phyloP scores from a whole-genome alignment of 2,888 invertebrate species.

The Perizoma flavofasciatum region DNA sequence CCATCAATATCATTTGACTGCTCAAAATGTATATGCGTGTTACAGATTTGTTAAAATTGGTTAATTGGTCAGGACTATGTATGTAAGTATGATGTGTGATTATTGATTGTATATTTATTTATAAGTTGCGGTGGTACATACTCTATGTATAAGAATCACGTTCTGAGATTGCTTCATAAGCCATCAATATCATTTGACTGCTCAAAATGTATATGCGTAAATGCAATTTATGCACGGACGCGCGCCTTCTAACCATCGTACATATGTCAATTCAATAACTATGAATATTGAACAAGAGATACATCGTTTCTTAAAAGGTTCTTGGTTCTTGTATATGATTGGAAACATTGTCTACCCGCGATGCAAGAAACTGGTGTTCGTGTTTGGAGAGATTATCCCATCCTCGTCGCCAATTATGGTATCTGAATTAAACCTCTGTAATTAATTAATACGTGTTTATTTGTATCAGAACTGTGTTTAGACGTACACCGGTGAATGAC shows the following conservation, averaged over 20 bases:
- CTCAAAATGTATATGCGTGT: too few species aligned
- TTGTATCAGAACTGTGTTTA: too few species aligned
- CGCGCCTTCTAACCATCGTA: slow-evolving; percentile 8
- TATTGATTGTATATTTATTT: too few species aligned
- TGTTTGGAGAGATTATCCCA: too few species aligned
- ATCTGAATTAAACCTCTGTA: too few species aligned
- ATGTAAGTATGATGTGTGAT: too few species aligned
- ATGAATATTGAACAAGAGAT: slow-evolving; percentile 28
- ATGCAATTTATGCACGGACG: slow-evolving; percentile 10
- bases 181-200: not conserved
- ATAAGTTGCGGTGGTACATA: too few species aligned
- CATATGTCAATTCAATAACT: slow-evolving; percentile 6
- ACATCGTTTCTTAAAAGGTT: slow-evolving; percentile 21
- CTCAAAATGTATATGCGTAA: slow-evolving; percentile 5
- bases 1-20: not conserved
- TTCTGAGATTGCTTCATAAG: slow-evolving; percentile 3
- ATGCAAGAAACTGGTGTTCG: not conserved
- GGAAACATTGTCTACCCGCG: slow-evolving; percentile 5
- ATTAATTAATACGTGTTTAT: too few species aligned
- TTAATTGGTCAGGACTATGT: too few species aligned
- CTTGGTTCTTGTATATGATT: slow-evolving; percentile 5
- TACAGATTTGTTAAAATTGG: too few species aligned
- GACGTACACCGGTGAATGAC: too few species aligned
- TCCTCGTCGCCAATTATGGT: too few species aligned
- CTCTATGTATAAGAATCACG: not conserved